These are phyloP conservation scores for Venusia cambrica DNA, from an alignment of 2,888 invertebrate species.

Conservation along the genomic window DNA sequence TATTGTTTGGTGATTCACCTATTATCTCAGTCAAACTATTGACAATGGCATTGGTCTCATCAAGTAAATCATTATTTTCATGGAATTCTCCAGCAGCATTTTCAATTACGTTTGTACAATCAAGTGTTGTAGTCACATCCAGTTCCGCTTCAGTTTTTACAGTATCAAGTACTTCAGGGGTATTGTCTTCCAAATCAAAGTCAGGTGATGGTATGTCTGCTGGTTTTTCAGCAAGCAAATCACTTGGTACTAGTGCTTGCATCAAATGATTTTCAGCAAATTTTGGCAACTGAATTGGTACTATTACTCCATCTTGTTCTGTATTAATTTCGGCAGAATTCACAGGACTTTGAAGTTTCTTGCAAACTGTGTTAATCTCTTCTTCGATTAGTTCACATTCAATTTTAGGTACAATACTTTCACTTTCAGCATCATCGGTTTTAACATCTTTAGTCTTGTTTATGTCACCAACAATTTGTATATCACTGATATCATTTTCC, in stretches of 20 bases:
- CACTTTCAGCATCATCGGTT: not conserved
- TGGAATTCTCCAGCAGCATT: not conserved
- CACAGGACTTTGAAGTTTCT: not conserved
- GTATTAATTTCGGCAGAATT: slow-evolving; percentile 1
- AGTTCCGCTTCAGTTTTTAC: slow-evolving; percentile 7
- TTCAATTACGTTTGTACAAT: slow-evolving; percentile 3
- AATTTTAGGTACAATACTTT: not conserved
- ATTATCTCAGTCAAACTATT: slow-evolving; percentile 15
- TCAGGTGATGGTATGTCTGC: slow-evolving; percentile 24
- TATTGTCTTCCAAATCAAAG: slow-evolving; percentile 33
- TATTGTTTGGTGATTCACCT: slow-evolving; percentile 10
- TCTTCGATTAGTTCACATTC: not conserved
- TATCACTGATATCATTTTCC: not conserved
- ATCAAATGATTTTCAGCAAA: not conserved
- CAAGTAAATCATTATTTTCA: slow-evolving; percentile 8
- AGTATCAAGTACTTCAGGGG: slow-evolving; percentile 5
- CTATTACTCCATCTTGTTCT: not conserved
- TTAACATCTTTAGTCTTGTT: slow-evolving; percentile 1
- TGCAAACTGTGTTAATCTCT: not conserved
- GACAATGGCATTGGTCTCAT: slow-evolving; percentile 14
- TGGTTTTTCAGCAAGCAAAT: slow-evolving; percentile 7
- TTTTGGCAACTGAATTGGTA: not conserved
- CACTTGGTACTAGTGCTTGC: not conserved
- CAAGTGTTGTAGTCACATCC: slow-evolving; percentile 2
- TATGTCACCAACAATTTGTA: slow-evolving; percentile 5